Percentiles rank a stretch among this genome's conserved stretches.
phyloP scores from a whole-genome alignment of 2,797 vertebrate genomes.

The Lycodopsis pacificus region DNA sequence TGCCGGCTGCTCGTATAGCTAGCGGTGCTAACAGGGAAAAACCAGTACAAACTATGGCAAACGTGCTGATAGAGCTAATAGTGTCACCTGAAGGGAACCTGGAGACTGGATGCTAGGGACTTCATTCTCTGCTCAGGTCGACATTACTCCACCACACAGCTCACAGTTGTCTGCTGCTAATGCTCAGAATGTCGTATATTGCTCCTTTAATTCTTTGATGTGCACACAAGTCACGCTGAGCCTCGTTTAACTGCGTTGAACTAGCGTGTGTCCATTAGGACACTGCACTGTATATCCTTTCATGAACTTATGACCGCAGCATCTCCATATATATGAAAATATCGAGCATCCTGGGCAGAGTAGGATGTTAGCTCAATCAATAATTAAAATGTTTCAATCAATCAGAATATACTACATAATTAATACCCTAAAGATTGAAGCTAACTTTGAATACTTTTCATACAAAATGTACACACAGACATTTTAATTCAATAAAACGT shows the following conservation, averaged over 20 bases:
- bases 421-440: slow-evolving; percentile 17
- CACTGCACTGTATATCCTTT: slow-evolving; percentile 12
- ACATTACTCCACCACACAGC: not conserved
- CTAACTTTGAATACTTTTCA: not conserved
- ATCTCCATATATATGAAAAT: slow-evolving; percentile 29
- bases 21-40: not conserved
- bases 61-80: not conserved
- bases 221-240: slow-evolving; percentile 18
- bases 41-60: not conserved
- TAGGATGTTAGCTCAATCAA: slow-evolving; percentile 17
- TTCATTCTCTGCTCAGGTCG: not conserved
- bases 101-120: not conserved
- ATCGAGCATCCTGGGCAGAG: slow-evolving; percentile 18
- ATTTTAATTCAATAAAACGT: not conserved
- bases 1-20: too few relatives aligned
- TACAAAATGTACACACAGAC: not conserved
- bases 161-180: not conserved
- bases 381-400: slow-evolving; percentile 39
- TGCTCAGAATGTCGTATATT: not conserved
- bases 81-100: not conserved
- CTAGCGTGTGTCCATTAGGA: slow-evolving; percentile 8
- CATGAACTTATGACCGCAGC: slow-evolving; percentile 16
- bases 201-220: slow-evolving; percentile 20
- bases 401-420: slow-evolving; percentile 34
- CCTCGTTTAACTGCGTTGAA: slow-evolving; percentile 12